Evolutionary conservation across 2,797 vertebrate genomes (phyloP).

Genomic region (Sebastes diaconus): DNA sequence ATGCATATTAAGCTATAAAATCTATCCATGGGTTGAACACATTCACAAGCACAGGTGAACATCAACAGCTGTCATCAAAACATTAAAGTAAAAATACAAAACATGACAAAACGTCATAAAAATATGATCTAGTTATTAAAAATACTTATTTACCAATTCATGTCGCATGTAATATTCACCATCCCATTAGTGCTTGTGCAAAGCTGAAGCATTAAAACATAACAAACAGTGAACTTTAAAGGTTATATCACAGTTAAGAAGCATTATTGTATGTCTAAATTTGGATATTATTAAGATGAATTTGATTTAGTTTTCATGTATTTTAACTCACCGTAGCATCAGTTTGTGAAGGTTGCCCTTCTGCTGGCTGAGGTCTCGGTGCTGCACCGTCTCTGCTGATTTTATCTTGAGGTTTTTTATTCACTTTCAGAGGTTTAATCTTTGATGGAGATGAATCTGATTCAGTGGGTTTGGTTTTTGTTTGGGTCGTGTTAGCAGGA

Average conservation of each 20-base stretch:
- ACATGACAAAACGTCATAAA: neutral
- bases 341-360: neutral
- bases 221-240: neutral
- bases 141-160: conserved; percentile 56
- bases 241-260: neutral
- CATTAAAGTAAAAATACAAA: neutral
- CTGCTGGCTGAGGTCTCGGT: neutral
- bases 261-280: neutral
- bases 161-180: conserved; percentile 18
- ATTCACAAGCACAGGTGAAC: neutral
- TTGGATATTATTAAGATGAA: neutral
- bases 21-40: neutral
- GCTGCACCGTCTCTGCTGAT: neutral
- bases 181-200: conserved; percentile 17
- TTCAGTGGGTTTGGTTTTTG: neutral
- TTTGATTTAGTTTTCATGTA: neutral
- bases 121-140: neutral
- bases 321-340: conserved; percentile 42
- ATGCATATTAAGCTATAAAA: neutral
- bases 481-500: neutral
- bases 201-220: conserved; percentile 44
- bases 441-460: conserved; percentile 1
- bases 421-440: neutral
- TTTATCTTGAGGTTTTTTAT: neutral
- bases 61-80: neutral